A percentile compares a stretch with the other conserved stretches of the same genome.
Conservation (phyloP, 2,888 invertebrate genomes). For the Rotaria socialis region DNA sequence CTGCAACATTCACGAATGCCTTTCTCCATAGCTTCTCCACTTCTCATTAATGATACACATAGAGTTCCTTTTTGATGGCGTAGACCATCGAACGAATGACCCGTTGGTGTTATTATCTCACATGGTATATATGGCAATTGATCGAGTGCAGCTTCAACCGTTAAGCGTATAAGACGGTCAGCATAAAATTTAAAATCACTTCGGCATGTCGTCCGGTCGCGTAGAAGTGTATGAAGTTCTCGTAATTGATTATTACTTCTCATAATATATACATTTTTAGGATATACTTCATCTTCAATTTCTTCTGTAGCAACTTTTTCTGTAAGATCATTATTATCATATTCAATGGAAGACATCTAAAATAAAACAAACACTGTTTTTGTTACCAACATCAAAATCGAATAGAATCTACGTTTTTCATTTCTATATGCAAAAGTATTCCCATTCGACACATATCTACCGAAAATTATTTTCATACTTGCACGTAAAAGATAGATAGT, state of each 20-base stretch:
- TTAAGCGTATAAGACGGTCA: constrained; percentile 85
- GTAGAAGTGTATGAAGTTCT: constrained; percentile 44
- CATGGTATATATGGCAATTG: constrained; percentile 87
- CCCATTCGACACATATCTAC: constrained; percentile 94
- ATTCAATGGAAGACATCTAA: not conserved
- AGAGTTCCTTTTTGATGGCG: constrained; percentile 95
- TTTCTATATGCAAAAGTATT: constrained; percentile 90
- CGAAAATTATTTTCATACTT: constrained; percentile 99
- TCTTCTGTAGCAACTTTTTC: too few species aligned
- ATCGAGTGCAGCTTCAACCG: constrained; percentile 95
- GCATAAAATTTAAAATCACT: constrained; percentile 98
- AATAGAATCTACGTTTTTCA: constrained; percentile 68
- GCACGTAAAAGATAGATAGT: constrained; percentile 70
- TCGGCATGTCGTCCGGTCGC: constrained; percentile 66
- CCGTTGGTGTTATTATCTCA: constrained; percentile 85
- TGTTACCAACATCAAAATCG: too few species aligned
- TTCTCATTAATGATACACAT: constrained; percentile 86
- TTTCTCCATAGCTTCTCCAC: constrained; percentile 83
- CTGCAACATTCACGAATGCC: constrained; percentile 84
- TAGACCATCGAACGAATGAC: constrained; percentile 80
- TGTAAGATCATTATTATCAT: too few species aligned
- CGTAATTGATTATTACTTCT: constrained; percentile 43
- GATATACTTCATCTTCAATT: not conserved
- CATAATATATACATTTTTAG: constrained; percentile 36
- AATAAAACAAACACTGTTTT: not conserved